Evolutionary conservation across 2,113 vertebrate genomes (phyloP), one percentile per base, ranked within the genome.

Genomic region (Colinus virginianus): DNA sequence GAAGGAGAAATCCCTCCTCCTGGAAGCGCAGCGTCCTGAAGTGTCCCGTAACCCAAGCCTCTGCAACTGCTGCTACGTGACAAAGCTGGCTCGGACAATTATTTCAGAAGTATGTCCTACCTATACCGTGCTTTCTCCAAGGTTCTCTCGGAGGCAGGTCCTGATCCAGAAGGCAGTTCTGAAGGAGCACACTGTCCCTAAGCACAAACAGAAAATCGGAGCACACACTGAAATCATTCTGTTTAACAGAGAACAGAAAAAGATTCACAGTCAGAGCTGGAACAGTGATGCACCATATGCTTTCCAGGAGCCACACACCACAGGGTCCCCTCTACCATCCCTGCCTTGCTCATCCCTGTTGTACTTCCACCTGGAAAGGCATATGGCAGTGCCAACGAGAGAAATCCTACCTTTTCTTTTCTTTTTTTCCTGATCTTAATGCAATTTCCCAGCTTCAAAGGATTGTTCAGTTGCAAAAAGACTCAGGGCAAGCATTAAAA

Each of bases 351-450:
- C 68, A 88, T 85, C 82, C 72, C 90, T 93, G 92, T 94, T 90
- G 92, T 88, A 93, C 83, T 96, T 91, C 93, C 90, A 93, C 93
- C 94, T 96, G 90, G 92, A 90, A 95, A 86, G 87, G 85, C 96
- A 95, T 94, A 96, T 94, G 94, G 94, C 68, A 93, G 28, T 64
- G 64, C 68, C 68, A 48, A 42, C 85, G 36, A 91, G 42, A 90
- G 9, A 90, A 93, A 89, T 53, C 84, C 17, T 75, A 82, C 21
- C 43, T 68, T 61, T 67, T 78, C 69, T 58, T 32, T 2, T 70
- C 75, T 48, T 3, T 55, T 78, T 72, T 58, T 28, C 2, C n/a
- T 68, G 32, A 72, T 63, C 46, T 58, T 69, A 90, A 67, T 42
- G 11, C 56, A 32, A 88, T 83, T 91, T 93, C 25, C 68, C 28